Conservation (phyloP, 2,113 vertebrate species). For the Terrapene triunguis region DNA sequence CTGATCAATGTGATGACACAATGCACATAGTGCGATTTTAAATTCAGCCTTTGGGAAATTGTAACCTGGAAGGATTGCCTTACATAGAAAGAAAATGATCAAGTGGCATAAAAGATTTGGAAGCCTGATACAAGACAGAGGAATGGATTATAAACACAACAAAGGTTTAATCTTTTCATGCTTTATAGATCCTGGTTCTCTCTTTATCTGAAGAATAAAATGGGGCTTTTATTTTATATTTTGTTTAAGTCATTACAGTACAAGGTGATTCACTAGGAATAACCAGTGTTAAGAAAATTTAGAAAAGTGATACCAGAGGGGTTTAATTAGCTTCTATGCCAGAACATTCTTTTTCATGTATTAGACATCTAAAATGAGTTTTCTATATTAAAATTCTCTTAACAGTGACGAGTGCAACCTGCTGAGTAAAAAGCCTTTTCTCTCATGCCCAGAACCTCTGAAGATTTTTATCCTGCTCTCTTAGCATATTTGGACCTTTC, state of each 20-base stretch:
- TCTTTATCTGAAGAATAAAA: constrained; percentile 56
- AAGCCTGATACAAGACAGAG: constrained; percentile 26
- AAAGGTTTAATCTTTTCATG: constrained; percentile 8
- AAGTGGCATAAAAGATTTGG: constrained; percentile 13
- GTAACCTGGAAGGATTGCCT: constrained; percentile 9
- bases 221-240: constrained; percentile 13
- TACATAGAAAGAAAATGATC: constrained; percentile 7
- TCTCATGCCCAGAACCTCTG: neutral
- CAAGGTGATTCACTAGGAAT: neutral
- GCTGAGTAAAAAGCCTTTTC: constrained; percentile 60
- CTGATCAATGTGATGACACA: constrained; percentile 7
- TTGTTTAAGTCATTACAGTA: constrained; percentile 18
- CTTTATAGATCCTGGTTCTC: constrained; percentile 18
- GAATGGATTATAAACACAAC: neutral
- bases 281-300: neutral
- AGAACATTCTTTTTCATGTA: constrained; percentile 10
- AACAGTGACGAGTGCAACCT: constrained; percentile 27
- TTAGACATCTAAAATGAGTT: constrained; percentile 5
- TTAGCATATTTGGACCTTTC: constrained; percentile 17
- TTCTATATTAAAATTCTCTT: constrained; percentile 35
- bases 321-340: constrained; percentile 52
- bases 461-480: neutral
- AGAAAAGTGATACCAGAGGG: constrained; percentile 19
- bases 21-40: constrained; percentile 13
- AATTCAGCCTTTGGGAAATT: neutral